Base-by-base conservation (phyloP, 53 echinoderm and acorn worm genomes). In the Echinarachnius parma region DNA sequence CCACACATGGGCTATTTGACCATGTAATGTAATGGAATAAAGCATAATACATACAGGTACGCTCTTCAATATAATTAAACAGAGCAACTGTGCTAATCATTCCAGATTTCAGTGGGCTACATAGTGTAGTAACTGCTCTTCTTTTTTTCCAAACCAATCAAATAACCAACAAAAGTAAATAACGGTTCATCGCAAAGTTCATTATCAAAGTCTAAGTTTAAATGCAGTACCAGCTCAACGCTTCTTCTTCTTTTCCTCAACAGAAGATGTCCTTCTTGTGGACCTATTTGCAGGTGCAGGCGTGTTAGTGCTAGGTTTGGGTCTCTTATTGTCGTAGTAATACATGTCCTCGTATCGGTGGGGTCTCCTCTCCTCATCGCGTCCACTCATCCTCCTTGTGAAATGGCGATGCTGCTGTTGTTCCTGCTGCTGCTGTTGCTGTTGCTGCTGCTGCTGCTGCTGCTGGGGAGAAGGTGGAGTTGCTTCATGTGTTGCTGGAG, bases 301-400 rank as follows among this genome's bases (percentile, higher is more conserved):
- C n/a, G n/a, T n/a, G 32, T 15, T 69, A 2, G 69, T 4, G 35
- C 53, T 69, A 9, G 33, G 22, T 21, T 16, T 34, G 4, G 70
- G 34, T 33, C 53, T 30, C 25, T 69, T 69, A 31, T 56, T 54
- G 39, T 66, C 79, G 57, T 79, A 79, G 59, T 79, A 79, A 42
- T 66, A 65, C 86, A 86, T 86, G 42, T 86, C 86, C 8, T 77
- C 77, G 30, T 80, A 86, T 1, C 86, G 86, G 39, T 86, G 80
- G 34, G 80, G 47, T 36, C 75, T 68, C 48, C 79, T 75, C 33
- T 86, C 86, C 22, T 66, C 57, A 19, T 80, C 77, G 10, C 86
- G 59, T n/a, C 65, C 59, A 10, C 80, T 75, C 30, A 78, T 79
- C 30, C 86, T 59, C 23, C 70, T 21, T 31, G 70, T 69, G 70